These are phyloP conservation scores for Enchytraeus crypticus DNA, from an alignment of 2,888 invertebrate genomes.

Conservation along the genomic window DNA sequence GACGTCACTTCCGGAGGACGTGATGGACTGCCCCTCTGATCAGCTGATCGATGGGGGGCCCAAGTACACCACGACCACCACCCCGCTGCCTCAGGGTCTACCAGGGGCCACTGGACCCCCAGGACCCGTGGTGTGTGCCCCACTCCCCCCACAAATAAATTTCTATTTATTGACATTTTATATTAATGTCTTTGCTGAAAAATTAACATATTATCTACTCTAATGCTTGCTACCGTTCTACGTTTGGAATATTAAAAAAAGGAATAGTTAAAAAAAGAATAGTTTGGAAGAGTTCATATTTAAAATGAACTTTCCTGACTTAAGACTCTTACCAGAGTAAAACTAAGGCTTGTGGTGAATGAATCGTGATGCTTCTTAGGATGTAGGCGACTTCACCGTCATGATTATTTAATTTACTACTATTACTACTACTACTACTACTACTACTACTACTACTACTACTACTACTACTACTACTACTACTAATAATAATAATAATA, in stretches of 20 bases:
- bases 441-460: background rate
- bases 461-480: background rate
- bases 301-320: too few species aligned
- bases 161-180: too few species aligned
- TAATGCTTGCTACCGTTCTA: too few species aligned
- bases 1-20: background rate
- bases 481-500: too few species aligned
- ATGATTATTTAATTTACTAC: background rate
- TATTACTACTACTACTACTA: background rate
- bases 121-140: conserved; percentile 2
- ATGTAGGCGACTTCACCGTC: too few species aligned
- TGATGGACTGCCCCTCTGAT: conserved; percentile 8
- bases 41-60: conserved; percentile 9
- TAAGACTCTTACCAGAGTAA: too few species aligned
- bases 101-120: conserved; percentile 9
- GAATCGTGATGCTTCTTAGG: too few species aligned
- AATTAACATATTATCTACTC: too few species aligned
- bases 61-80: background rate
- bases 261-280: too few species aligned
- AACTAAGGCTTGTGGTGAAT: too few species aligned
- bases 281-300: too few species aligned
- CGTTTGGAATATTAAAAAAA: background rate
- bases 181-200: too few species aligned
- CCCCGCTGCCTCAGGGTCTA: conserved; percentile 8
- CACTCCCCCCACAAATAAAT: background rate